Percentiles rank a stretch among this genome's conserved stretches.
Conservation (phyloP, 2,797 vertebrate genomes). For the Falco berigora region DNA sequence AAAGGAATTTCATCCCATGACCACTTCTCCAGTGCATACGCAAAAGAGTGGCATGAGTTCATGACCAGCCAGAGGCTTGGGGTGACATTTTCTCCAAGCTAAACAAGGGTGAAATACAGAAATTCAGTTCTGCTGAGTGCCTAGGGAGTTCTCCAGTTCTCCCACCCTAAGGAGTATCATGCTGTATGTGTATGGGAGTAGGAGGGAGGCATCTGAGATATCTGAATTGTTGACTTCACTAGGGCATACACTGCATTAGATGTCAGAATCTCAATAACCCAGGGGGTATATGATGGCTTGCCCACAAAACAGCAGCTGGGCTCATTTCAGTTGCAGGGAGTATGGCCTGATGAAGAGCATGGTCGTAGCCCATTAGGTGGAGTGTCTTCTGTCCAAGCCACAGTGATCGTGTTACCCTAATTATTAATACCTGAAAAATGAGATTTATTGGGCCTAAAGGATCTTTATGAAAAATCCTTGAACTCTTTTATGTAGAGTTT, state of each 20-base stretch:
- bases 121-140: background rate
- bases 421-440: background rate
- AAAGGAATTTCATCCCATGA: background rate
- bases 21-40: background rate
- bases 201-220: background rate
- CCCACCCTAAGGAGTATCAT: background rate
- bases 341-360: background rate
- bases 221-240: background rate
- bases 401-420: background rate
- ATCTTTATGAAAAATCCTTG: background rate
- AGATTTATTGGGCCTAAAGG: background rate
- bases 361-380: background rate
- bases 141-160: background rate
- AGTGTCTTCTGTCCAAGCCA: background rate
- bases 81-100: background rate
- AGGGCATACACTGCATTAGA: background rate
- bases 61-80: background rate
- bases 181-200: background rate
- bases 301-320: background rate
- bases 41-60: background rate
- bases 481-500: background rate
- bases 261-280: background rate
- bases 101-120: background rate
- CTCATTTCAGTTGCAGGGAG: background rate
- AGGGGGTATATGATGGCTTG: background rate